A percentile compares a stretch with the other conserved stretches of the same genome.
These are phyloP conservation scores for Arenicola marina DNA, from an alignment of 2,888 invertebrate genomes.

Conservation along the genomic window DNA sequence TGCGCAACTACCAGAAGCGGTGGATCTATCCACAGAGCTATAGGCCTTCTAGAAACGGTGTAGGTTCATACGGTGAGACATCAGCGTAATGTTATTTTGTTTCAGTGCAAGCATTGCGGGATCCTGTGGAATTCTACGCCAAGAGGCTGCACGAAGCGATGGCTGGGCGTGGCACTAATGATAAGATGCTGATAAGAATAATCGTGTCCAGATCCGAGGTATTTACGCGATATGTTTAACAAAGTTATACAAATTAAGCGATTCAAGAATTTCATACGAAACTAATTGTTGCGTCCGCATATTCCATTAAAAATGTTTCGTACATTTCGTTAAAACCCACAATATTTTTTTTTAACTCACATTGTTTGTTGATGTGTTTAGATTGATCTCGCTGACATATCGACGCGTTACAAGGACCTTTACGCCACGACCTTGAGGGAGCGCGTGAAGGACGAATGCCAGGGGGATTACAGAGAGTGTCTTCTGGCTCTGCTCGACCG, in stretches of 20 bases:
- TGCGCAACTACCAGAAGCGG: no score
- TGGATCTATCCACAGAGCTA: not conserved
- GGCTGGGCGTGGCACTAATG: constrained; percentile 29
- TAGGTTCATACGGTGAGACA: no score
- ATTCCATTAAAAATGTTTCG: no score
- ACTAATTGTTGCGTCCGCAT: no score
- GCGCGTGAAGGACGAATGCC: not conserved
- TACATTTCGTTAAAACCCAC: no score
- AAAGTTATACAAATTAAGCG: no score
- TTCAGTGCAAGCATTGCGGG: constrained; percentile 18
- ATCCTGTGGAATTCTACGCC: constrained; percentile 24
- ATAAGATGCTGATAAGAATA: constrained; percentile 24
- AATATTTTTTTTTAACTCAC: no score
- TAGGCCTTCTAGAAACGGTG: not conserved
- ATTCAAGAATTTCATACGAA: no score
- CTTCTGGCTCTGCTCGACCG: not conserved
- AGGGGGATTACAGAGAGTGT: not conserved
- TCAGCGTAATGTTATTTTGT: not conserved
- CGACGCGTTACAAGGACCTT: not conserved
- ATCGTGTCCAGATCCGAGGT: constrained; percentile 26
- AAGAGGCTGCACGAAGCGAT: constrained; percentile 17
- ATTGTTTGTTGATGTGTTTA: no score
- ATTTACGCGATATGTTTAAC: no score
- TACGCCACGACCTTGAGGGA: not conserved
- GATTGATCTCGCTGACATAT: not conserved